phyloP scores from a whole-genome alignment of 2,797 vertebrate genomes.

The Smutsia gigantea region DNA sequence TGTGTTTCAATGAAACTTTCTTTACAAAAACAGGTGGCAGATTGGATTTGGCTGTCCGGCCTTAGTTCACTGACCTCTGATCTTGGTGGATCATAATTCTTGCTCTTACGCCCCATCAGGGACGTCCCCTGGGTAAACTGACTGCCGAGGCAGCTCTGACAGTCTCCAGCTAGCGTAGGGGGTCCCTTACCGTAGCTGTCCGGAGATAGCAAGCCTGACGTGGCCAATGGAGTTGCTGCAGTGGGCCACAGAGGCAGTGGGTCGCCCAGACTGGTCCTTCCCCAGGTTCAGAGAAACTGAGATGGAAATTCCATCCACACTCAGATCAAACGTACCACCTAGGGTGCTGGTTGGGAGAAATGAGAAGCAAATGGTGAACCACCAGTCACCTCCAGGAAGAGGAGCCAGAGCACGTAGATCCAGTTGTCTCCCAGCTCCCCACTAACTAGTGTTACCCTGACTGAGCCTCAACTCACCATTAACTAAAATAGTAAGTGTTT shows the following conservation, averaged over 20 bases:
- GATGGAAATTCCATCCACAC: slow-evolving; percentile 44
- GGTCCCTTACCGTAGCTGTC: slow-evolving; percentile 74
- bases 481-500: not conserved
- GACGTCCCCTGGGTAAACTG: not conserved
- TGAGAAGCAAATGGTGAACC: not conserved
- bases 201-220: slow-evolving; percentile 48
- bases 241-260: not conserved
- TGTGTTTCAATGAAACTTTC: not conserved
- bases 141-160: not conserved
- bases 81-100: too few relatives aligned
- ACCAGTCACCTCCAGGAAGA: not conserved
- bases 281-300: slow-evolving; percentile 70
- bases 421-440: not conserved
- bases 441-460: not conserved
- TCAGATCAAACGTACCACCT: slow-evolving; percentile 63
- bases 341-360: slow-evolving; percentile 49
- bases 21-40: not conserved
- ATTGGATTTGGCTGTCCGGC: not conserved
- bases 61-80: not conserved
- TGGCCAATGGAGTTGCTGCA: slow-evolving; percentile 76
- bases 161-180: not conserved
- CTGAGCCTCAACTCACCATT: not conserved
- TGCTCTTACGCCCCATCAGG: not conserved
- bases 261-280: slow-evolving; percentile 48
- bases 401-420: not conserved